These are phyloP conservation scores for Rhegmatorhina hoffmannsi DNA, from an alignment of 2,113 vertebrate genomes.

Conservation along the genomic window DNA sequence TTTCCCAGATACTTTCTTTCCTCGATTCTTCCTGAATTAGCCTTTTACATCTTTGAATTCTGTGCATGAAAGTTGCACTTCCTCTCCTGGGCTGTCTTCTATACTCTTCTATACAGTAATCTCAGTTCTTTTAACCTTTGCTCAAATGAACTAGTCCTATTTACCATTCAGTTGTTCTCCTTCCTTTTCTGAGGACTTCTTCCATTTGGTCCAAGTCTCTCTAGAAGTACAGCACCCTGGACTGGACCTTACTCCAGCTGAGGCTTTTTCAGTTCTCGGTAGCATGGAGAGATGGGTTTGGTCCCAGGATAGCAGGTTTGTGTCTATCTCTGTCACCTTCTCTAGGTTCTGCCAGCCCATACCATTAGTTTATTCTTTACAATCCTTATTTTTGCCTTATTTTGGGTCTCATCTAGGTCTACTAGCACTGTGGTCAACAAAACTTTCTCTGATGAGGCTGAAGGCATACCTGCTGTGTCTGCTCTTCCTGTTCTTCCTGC, in stretches of 20 bases:
- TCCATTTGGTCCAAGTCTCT: background rate
- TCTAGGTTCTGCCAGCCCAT: background rate
- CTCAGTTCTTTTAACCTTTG: background rate
- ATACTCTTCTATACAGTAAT: background rate
- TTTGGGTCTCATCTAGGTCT: background rate
- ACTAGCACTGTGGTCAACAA: background rate
- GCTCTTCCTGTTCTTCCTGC: background rate
- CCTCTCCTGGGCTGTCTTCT: rapidly evolving
- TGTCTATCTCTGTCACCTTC: background rate
- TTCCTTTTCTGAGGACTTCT: background rate
- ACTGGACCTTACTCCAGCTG: background rate
- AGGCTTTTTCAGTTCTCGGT: background rate
- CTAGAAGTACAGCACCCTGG: background rate
- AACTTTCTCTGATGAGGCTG: background rate
- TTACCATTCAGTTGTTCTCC: background rate
- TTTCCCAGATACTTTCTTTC: background rate
- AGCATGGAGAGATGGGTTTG: background rate
- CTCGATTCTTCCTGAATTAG: background rate
- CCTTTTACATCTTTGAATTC: background rate
- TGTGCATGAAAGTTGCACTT: background rate
- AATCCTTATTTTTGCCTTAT: background rate
- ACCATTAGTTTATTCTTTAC: background rate
- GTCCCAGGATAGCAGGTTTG: background rate
- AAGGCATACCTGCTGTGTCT: background rate
- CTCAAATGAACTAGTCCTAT: background rate